Evolutionary conservation across 2,113 vertebrate species (phyloP).

Genomic region (Corvus cornix): DNA sequence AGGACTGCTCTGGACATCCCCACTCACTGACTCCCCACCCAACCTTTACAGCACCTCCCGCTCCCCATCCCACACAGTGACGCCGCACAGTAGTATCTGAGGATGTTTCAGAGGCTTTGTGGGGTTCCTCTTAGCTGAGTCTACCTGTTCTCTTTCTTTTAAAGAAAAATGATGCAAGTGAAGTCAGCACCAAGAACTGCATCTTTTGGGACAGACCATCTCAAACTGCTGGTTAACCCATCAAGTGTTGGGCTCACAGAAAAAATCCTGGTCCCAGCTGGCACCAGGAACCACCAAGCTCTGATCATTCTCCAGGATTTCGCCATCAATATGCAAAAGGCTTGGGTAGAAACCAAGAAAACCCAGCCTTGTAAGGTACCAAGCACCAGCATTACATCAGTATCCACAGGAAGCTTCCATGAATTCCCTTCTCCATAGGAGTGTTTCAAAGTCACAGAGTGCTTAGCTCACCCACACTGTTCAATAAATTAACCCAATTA

Average conservation of each 20-base stretch:
- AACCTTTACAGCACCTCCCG: neutral
- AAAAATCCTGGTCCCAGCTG: neutral
- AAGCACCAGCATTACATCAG: neutral
- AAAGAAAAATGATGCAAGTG: neutral
- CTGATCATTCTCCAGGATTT: neutral
- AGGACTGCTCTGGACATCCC: neutral
- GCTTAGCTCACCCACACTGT: neutral
- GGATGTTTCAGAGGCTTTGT: neutral
- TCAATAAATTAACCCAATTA: neutral
- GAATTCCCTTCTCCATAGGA: neutral
- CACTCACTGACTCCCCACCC: neutral
- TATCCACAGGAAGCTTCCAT: neutral
- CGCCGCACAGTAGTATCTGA: neutral
- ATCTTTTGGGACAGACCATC: neutral
- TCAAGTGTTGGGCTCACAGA: neutral
- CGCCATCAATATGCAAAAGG: rapidly evolving
- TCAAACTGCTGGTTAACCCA: neutral
- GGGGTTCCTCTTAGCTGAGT: neutral
- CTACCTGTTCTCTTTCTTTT: neutral
- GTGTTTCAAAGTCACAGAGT: neutral
- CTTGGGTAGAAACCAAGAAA: neutral
- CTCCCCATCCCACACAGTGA: rapidly evolving
- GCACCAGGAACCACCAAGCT: neutral
- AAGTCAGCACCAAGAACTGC: neutral
- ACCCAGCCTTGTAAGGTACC: neutral